Evolutionary conservation across 2,113 vertebrate genomes (phyloP), one percentile per base, ranked within the genome.

Genomic region (Macaca nemestrina): DNA sequence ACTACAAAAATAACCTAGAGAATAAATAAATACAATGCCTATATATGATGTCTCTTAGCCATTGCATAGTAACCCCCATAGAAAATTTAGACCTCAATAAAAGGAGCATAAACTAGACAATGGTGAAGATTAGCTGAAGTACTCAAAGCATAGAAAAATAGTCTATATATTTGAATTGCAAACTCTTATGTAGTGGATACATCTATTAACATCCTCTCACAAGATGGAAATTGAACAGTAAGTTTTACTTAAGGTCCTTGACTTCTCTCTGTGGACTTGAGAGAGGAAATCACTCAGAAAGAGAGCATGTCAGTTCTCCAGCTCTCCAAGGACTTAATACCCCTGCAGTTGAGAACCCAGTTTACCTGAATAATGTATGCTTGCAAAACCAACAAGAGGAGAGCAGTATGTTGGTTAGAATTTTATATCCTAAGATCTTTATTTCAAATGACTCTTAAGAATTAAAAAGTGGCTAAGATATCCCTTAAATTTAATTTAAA

Each of bases 71-170:
- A 88, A 95, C 4, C 75, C 57, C 8, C 5, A 90, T 70, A 93
- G 83, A 93, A 70, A 92, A 68, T 88, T 97, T n/a, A 95, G 88
- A 14, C 12, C 4, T 85, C 40, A 70, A 30, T 88, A 97, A 95
- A 90, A 27, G 25, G 67, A 96, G 0, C 9, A 72, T 89, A 89
- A 91, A 70, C 0, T 87, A 68, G 78, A 92, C 48, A 70, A 68
- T n/a, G 38, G 5, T 70, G 43, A 86, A 90, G 5, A 73, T 82
- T 48, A 22, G 32, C 79, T 7, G 61, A 43, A 3, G 10, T 38
- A 82, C 30, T 88, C 38, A 7, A 2, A 0, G 8, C 5, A 38
- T 52, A 76, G 8, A 5, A 1, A 76, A 96, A 50, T 43, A 89
- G 5, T 57, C 45, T 35, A 6, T 83, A 2, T 43, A 57, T 83